Base-by-base conservation (phyloP, 2,113 vertebrate species). In the Phocoena sinus region DNA sequence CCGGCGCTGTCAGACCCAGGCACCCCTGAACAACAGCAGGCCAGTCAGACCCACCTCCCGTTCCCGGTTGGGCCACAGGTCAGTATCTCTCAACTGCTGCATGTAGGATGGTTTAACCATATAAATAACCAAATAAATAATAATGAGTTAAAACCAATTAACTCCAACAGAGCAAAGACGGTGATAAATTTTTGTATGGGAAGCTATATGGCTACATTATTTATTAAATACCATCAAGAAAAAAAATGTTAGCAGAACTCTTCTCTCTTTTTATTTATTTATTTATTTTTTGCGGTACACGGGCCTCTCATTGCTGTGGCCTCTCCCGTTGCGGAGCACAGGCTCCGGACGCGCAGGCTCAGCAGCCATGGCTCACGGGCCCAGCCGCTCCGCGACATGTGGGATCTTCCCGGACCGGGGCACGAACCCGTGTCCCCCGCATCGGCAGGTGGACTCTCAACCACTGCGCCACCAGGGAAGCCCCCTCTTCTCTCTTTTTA, bases 1-100 rank as follows among this genome's bases (percentile, higher is more conserved):
- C 79, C 98, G 0, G 89, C 92, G 65, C 92, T 98, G 91, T 99
- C 99, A 89, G 99, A 99, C 84, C 96, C 99, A 12, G 99, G 99
- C 98, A 99, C 99, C 73, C 98, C 99, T 88, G 99, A 99, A 92
- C 99, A 99, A 97, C 99, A 99, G 97, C 99, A 99, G 47, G 98
- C 99, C 91, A 98, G 98, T 95, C 99, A 99, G 98, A 98, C 99
- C 68, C 99, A 99, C 94, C 99, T 99, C 31, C 96, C 99, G 0
- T 99, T 99, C 97, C 98, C 99, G 2, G 98, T 99, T 97, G 99
- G 99, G 96, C 99, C 99, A 97, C 99, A 99, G 99, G 99, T 99
- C 91, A 98, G 99, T 99, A 97, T 94, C 77, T 96, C 94, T 97
- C 71, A 60, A 36, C 31, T 91, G 80, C 47, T 84, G 86, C 88